Evolutionary conservation across 2,888 invertebrate genomes (phyloP), one percentile per base, ranked within the genome.

Genomic region (Melieria omissa): DNA sequence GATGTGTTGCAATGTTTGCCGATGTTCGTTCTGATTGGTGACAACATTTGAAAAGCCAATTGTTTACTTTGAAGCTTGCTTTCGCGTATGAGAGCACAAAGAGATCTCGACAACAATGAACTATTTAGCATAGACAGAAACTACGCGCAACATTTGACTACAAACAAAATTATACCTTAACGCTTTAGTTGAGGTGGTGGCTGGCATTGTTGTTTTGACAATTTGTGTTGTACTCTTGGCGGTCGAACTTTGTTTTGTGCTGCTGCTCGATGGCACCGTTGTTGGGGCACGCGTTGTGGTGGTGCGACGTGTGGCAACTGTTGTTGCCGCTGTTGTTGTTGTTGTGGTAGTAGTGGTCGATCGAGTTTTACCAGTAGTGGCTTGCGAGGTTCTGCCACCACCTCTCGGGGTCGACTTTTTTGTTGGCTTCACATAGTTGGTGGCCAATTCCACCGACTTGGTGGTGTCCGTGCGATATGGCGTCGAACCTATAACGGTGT

Each of bases 361-460:
- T 82, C 88, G 88, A 86, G 89, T 88, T 80, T 88, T 88, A 85
- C 85, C 86, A 75, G 85, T 88, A 86, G 88, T 88, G 81, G 72
- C 64, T 12, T 58, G 66, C 9, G 73, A 66, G 12, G 63, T 68
- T 29, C 46, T 14, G 12, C 54, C 42, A 4, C 42, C 46, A 74
- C 85, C 85, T 77, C 86, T 78, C 64, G 75, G 74, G 72, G 76
- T 75, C 54, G 78, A 49, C 71, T 88, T 88, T 80, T 88, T 89
- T 6, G 73, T 73, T 46, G 67, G 68, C 54, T 74, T 69, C 41
- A 78, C 60, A 68, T 71, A 60, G 14, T 61, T 58, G 10, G 46
- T 64, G 12, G 66, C 10, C 6, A 61, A 41, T 7, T 65, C 60
- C 45, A 60, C 58, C 46, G 73, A 69, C 64, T 65, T 65, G 41